Evolutionary conservation across 92 coral and sea anemone genomes (phyloP), one percentile per base, ranked within the genome.

Genomic region (Bergia sp.): DNA sequence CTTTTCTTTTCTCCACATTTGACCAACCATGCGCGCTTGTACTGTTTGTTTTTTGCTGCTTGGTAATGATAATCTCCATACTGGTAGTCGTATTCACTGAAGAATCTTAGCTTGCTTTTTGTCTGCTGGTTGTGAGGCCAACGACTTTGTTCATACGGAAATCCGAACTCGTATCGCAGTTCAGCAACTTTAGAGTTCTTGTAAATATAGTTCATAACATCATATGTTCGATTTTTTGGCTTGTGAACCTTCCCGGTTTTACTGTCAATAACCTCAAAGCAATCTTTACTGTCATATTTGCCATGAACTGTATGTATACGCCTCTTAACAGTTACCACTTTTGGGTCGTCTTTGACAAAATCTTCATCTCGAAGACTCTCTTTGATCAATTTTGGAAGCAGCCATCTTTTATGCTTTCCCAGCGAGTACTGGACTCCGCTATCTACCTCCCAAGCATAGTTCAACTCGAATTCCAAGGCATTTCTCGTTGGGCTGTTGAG

Each of bases 381-480:
- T 93, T 90, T 96, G 84, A 96, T 89, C 8, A 93, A 49, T 47
- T 92, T 96, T 49, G 98, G 98, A 67, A 96, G 93, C 41, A 95
- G 90, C 99, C 99, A 96, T 75, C 99, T 96, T 91, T 93, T 96
- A 9, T 95, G 99, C 80, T 96, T 95, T 8, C 97, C 97, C 44
- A 96, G 90, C 21, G 99, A 96, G 77, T 93, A 93, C 71, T 65
- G 47, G 6, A 92, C 81, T 39, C 75, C 86, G 3, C 29, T 67
- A 50, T 89, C 87, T 13, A 10, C 39, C 21, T 69, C 87, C 77
- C 77, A 83, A 71, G 38, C 77, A 44, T 44, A 69, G 65, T 1
- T 16, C 2, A 71, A 23, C 11, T 67, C 87, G 10, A n/a, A 44
- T 36, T 44, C 78, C 10, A 83, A 18, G 4, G 78, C 66, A 44